These are phyloP conservation scores for Chrysolina americana DNA, from an alignment of 2,888 invertebrate species.

Conservation along the genomic window DNA sequence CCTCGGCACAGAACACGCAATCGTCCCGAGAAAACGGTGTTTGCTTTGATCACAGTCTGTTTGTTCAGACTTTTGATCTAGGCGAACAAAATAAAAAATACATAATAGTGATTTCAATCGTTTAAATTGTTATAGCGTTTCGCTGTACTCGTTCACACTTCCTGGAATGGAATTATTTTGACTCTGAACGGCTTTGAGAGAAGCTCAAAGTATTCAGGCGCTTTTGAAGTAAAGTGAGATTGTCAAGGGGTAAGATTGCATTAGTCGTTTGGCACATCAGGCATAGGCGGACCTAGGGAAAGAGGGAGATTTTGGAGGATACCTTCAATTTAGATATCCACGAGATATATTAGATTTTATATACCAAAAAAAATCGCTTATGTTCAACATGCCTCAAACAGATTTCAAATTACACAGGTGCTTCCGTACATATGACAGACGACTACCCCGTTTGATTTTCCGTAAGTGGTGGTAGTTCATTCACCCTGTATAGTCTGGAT, in stretches of 20 bases:
- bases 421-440: no score
- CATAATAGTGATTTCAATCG: constrained; percentile 36
- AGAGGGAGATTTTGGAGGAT: no score
- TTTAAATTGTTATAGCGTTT: constrained; percentile 42
- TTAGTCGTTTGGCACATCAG: background rate
- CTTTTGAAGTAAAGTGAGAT: background rate
- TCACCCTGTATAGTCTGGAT: no score
- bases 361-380: no score
- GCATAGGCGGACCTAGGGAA: background rate
- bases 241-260: background rate
- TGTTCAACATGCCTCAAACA: no score
- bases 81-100: constrained; percentile 39
- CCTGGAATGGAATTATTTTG: constrained; percentile 4
- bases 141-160: constrained; percentile 27
- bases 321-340: no score
- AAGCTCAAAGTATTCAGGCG: background rate
- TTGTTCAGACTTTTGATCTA: constrained; percentile 35
- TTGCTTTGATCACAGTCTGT: constrained; percentile 37
- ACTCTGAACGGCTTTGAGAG: constrained; percentile 1
- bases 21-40: constrained; percentile 34
- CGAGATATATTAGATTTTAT: no score
- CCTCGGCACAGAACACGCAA: constrained; percentile 33
- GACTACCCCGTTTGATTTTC: no score
- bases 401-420: no score
- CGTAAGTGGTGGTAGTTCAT: no score